Evolutionary conservation across 2,113 vertebrate genomes (phyloP).

Genomic region (Numida meleagris): DNA sequence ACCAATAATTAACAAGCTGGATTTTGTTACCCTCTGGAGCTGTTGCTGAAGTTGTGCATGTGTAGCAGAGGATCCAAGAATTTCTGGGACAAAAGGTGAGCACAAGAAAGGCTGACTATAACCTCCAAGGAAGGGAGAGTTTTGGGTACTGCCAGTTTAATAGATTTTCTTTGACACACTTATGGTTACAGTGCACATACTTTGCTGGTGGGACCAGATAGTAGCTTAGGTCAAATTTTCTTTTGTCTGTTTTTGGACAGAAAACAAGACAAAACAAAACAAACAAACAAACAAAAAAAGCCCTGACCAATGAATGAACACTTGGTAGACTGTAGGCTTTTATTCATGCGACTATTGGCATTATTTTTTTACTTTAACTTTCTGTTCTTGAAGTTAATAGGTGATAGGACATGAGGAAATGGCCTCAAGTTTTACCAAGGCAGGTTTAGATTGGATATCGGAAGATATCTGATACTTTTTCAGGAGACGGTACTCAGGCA

Average conservation of each 20-base stretch:
- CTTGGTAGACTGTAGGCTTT: background rate
- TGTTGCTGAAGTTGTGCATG: background rate
- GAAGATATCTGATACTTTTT: too few species aligned
- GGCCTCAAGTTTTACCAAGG: background rate
- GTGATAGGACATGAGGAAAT: background rate
- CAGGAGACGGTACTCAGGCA: background rate
- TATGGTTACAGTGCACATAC: background rate
- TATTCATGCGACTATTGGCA: background rate
- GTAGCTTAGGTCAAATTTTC: background rate
- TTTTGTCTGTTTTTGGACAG: slow-evolving; percentile 7
- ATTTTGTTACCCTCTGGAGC: background rate
- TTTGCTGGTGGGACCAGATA: background rate
- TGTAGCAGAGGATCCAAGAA: background rate
- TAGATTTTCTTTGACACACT: slow-evolving; percentile 34
- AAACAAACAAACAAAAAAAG: background rate
- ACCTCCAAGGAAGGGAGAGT: slow-evolving; percentile 1
- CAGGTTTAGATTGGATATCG: background rate
- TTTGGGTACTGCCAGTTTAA: slow-evolving; percentile 5
- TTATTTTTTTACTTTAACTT: background rate
- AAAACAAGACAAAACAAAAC: background rate
- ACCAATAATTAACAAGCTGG: background rate
- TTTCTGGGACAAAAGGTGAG: background rate
- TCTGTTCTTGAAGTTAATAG: background rate
- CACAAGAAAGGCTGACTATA: background rate
- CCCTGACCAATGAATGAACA: background rate